Evolutionary conservation across 2,888 invertebrate genomes (phyloP), one percentile per base, ranked within the genome.

Genomic region (Argyra leucocephala): DNA sequence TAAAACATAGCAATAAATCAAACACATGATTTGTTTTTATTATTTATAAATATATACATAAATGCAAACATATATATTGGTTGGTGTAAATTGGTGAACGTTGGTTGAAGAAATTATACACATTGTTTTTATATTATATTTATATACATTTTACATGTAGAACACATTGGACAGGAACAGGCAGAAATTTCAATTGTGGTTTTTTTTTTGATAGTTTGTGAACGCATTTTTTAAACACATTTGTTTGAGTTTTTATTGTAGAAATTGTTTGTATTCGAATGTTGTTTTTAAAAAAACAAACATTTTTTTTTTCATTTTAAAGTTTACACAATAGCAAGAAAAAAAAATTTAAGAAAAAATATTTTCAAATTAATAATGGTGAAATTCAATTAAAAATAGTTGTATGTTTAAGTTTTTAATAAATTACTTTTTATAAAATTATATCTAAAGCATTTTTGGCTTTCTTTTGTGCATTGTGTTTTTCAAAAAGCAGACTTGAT

Each of bases 401-500:
- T 18, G 48, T 48, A 48, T 15, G 48, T 48, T 12, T 48, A 18
- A 18, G 18, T 37, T 9, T 37, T 37, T 58, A 61, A 22, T 21
- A 37, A n/a, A 22, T 24, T 48, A 10, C 23, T 23, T 63, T 21
- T 57, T 36, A 62, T 62, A 63, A 61, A 64, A 31, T 31, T 60
- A 31, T 36, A 58, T 60, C 21, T 64, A 65, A 23, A 64, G 18
- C 59, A 65, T 66, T 64, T 60, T 61, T 67, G 67, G 67, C 65
- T 65, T 64, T 59, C 62, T 63, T 65, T 67, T 63, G 65, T 64
- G 67, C 65, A 65, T 65, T 67, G 65, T 67, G 64, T 15, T 23
- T 22, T 59, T 23, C 61, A 57, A 22, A 37, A 63, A 57, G 63
- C 65, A 62, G 59, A 59, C 59, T n/a, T n/a, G 59, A 59, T 63